Evolutionary conservation across 2,113 vertebrate genomes (phyloP).

Genomic region (Boleophthalmus pectinirostris): DNA sequence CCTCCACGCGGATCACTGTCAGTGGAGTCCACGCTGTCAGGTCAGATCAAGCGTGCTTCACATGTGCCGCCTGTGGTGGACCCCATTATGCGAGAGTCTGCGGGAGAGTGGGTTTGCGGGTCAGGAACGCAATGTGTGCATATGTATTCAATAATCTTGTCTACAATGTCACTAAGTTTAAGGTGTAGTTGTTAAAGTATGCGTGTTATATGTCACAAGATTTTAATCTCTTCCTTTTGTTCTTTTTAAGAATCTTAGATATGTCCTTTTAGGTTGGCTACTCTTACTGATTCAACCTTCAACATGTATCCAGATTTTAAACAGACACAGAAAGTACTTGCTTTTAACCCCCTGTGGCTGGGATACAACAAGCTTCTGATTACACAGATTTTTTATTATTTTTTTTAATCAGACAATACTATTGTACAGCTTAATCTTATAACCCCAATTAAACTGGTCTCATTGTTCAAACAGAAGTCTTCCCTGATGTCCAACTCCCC

Average conservation of each 20-base stretch:
- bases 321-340: not conserved
- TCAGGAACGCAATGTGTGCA: not conserved
- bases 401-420: not conserved
- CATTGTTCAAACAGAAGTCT: slow-evolving; percentile 1
- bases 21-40: slow-evolving; percentile 69
- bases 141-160: not conserved
- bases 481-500: not conserved
- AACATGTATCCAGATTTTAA: not conserved
- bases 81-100: slow-evolving; percentile 49
- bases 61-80: slow-evolving; percentile 41
- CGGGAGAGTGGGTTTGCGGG: not conserved
- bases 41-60: slow-evolving; percentile 63
- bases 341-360: not conserved
- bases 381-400: not conserved
- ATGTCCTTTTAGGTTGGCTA: not conserved
- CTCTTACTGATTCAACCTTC: not conserved
- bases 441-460: not conserved
- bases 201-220: not conserved
- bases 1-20: slow-evolving; percentile 67
- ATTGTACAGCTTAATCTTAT: not conserved
- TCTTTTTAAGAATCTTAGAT: not conserved
- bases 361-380: not conserved
- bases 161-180: not conserved
- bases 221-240: not conserved
- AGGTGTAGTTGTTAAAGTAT: not conserved